Evolutionary conservation across 2,113 vertebrate species (phyloP), one percentile per base, ranked within the genome.

Genomic region (Ailuropoda melanoleuca): DNA sequence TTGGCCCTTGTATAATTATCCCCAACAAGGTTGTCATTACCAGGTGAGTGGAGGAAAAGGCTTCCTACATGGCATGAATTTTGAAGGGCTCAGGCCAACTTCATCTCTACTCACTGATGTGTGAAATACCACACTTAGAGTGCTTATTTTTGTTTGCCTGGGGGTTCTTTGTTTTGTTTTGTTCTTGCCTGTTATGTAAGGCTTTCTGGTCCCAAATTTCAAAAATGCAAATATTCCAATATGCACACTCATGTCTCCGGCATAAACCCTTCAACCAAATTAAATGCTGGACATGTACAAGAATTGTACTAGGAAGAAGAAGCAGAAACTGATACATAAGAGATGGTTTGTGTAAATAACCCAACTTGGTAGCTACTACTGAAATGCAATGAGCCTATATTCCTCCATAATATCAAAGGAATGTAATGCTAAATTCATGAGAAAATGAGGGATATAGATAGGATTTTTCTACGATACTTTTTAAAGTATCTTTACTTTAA

Each of bases 81-180:
- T 39, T 46, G 13, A 82, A 81, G 46, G 34, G 8, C 53, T 29
- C 4, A 77, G 23, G 50, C 8, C 34, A 70, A 23, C 24, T 15
- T 85, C 31, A 50, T 56, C 4, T 84, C 68, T 91, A 21, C 39
- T 75, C 64, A 53, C 1, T 39, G 13, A 39, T 17, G 4, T 92
- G 62, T 93, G 46, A 94, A 97, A 90, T 68, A 68, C 29, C 50
- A 88, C 24, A 90, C 50, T 72, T 94, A 29, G 84, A 18, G 21
- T 34, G 14, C n/a, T 37, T 62, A 2, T 10, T 64, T 93, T 66
- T 81, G 43, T 82, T 50, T 55, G 26, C 43, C 2, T 50, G 21
- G 12, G 12, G 3, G 12, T 29, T 31, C 13, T 83, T 85, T 66
- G 17, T 3, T 92, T 90, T 90, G 17, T 9, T 88, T 62, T 29